Conservation (phyloP, 2,113 vertebrate genomes). For the Tiliqua scincoides region DNA sequence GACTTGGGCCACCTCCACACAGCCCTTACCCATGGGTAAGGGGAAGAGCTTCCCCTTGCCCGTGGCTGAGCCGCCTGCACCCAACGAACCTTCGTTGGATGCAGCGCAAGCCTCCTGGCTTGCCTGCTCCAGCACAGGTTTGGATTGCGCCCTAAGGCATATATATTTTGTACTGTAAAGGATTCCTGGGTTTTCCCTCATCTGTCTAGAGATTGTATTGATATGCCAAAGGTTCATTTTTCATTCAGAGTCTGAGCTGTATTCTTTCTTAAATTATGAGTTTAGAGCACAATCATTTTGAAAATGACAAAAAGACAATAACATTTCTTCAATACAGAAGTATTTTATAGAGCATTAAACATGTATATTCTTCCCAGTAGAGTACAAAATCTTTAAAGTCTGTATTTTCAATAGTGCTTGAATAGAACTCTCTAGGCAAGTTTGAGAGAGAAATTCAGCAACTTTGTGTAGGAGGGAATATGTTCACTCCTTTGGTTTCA, state of each 20-base stretch:
- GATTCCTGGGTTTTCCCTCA: neutral
- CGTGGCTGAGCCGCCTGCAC: too few relatives aligned
- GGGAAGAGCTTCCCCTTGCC: too few relatives aligned
- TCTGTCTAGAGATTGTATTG: neutral
- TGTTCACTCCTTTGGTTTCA: neutral
- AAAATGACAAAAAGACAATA: constrained; percentile 17
- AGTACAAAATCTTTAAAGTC: constrained; percentile 23
- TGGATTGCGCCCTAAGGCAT: too few relatives aligned
- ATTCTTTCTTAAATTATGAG: constrained; percentile 9
- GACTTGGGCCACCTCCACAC: too few relatives aligned
- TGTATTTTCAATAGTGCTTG: constrained; percentile 12
- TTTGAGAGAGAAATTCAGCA: constrained; percentile 19
- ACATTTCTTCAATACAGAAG: neutral
- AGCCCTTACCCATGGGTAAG: too few relatives aligned
- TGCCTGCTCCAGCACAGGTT: too few relatives aligned
- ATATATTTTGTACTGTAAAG: neutral
- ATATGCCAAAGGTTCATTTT: constrained; percentile 9
- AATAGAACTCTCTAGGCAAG: neutral
- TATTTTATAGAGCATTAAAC: neutral
- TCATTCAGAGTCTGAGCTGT: neutral
- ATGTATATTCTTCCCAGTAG: constrained; percentile 8
- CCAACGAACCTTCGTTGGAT: too few relatives aligned
- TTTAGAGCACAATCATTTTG: constrained; percentile 17
- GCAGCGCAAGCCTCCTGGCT: too few relatives aligned
- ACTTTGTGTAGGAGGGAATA: neutral